phyloP scores from a whole-genome alignment of 1,140 invertebrate genomes.

The Hyles euphorbiae region DNA sequence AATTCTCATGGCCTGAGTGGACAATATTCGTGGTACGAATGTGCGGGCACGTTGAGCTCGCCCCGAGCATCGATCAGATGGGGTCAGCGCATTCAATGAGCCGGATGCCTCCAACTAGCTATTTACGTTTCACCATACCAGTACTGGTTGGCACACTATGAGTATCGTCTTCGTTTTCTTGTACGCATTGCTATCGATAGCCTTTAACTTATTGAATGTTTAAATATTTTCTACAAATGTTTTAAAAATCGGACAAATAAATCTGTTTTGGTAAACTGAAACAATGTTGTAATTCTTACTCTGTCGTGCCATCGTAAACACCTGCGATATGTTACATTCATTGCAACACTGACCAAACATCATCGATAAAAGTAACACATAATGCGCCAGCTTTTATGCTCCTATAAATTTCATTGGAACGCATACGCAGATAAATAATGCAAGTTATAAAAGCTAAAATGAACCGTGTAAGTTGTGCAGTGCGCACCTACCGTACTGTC shows the following conservation, averaged over 20 bases:
- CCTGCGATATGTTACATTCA: too few relatives aligned
- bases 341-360: too few relatives aligned
- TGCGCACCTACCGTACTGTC: not conserved
- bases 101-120: constrained; percentile 70
- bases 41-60: constrained; percentile 44
- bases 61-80: constrained; percentile 65
- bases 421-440: not conserved
- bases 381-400: too few relatives aligned
- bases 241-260: too few relatives aligned
- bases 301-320: too few relatives aligned
- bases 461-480: not conserved
- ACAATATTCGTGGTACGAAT: constrained; percentile 54
- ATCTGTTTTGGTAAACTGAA: too few relatives aligned
- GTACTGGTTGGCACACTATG: constrained; percentile 69
- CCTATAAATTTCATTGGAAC: too few relatives aligned
- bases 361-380: too few relatives aligned
- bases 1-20: constrained; percentile 30
- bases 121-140: constrained; percentile 70
- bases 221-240: too few relatives aligned
- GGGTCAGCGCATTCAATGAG: constrained; percentile 73
- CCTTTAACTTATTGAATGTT: constrained; percentile 15
- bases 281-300: too few relatives aligned
- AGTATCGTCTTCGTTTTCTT: constrained; percentile 55
- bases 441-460: not conserved
- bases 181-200: constrained; percentile 36